Percentiles rank a stretch among this genome's conserved stretches.
Conservation (phyloP, 2,797 vertebrate genomes). For the Xenopus petersii region DNA sequence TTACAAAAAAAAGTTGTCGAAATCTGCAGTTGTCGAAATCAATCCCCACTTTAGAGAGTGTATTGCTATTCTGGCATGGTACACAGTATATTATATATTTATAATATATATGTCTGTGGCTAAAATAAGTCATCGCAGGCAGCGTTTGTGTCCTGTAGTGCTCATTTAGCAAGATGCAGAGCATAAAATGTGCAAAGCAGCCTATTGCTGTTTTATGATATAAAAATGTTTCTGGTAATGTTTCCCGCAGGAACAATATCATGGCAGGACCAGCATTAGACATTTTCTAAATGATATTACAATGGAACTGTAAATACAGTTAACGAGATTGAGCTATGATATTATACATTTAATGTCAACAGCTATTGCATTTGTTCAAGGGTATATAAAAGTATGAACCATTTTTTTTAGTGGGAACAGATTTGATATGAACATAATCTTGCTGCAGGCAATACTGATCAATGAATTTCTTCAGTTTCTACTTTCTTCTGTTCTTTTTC, state of each 20-base stretch:
- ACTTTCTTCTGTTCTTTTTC: neutral
- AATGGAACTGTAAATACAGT: slow-evolving; percentile 4
- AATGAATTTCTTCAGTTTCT: slow-evolving; percentile 3
- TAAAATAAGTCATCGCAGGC: too few relatives aligned
- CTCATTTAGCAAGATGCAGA: neutral
- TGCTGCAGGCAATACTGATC: slow-evolving; percentile 14
- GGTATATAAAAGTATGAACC: slow-evolving; percentile 3
- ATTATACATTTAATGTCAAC: slow-evolving; percentile 15
- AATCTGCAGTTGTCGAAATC: too few relatives aligned
- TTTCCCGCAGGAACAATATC: neutral
- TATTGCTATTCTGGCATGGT: too few relatives aligned
- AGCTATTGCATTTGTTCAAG: neutral
- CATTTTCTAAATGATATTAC: neutral
- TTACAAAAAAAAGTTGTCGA: too few relatives aligned
- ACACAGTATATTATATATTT: too few relatives aligned
- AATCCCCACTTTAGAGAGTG: too few relatives aligned
- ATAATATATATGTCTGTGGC: too few relatives aligned
- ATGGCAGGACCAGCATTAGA: neutral
- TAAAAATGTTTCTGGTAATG: neutral
- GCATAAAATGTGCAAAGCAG: neutral
- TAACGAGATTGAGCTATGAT: neutral
- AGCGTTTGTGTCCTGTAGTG: too few relatives aligned
- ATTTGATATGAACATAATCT: slow-evolving; percentile 17
- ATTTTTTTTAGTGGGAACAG: neutral
- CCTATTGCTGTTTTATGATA: neutral